phyloP scores from a whole-genome alignment of 2,888 invertebrate species.

The Bombylius major region DNA sequence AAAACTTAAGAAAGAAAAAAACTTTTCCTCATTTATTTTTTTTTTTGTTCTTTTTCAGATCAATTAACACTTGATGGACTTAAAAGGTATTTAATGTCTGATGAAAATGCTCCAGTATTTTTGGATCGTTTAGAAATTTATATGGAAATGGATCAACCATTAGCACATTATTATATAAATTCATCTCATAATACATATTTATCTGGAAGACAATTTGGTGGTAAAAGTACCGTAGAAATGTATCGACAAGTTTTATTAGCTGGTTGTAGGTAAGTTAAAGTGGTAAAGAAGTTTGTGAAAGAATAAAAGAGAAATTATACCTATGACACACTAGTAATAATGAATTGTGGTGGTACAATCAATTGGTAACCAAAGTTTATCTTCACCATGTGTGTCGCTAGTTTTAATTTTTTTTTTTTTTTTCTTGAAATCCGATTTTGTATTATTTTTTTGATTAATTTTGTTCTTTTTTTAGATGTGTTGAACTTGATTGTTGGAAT shows the following conservation, averaged over 20 bases:
- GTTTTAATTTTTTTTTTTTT: not conserved
- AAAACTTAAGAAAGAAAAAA: not conserved
- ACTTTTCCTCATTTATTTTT: too few relatives aligned
- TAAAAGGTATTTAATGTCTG: constrained; percentile 97
- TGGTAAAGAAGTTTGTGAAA: not conserved
- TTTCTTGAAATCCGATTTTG: not conserved
- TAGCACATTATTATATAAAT: constrained; percentile 98
- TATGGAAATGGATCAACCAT: constrained; percentile 97
- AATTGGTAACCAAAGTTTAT: not conserved
- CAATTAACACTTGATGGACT: constrained; percentile 88
- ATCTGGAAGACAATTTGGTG: constrained; percentile 92
- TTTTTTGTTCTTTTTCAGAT: constrained; percentile 37
- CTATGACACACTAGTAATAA: too few relatives aligned
- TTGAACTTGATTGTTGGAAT: constrained; percentile 98
- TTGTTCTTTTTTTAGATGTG: constrained; percentile 53
- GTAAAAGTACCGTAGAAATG: constrained; percentile 97
- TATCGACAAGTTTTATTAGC: constrained; percentile 93
- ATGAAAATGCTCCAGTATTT: constrained; percentile 99
- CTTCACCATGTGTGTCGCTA: too few relatives aligned
- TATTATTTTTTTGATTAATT: too few relatives aligned
- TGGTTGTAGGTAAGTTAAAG: constrained; percentile 68
- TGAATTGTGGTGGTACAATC: not conserved
- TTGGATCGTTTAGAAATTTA: constrained; percentile 94
- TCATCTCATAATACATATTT: constrained; percentile 95
- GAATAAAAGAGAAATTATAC: too few relatives aligned